Conservation (phyloP, 2,888 invertebrate genomes). For the Stramonita haemastoma region DNA sequence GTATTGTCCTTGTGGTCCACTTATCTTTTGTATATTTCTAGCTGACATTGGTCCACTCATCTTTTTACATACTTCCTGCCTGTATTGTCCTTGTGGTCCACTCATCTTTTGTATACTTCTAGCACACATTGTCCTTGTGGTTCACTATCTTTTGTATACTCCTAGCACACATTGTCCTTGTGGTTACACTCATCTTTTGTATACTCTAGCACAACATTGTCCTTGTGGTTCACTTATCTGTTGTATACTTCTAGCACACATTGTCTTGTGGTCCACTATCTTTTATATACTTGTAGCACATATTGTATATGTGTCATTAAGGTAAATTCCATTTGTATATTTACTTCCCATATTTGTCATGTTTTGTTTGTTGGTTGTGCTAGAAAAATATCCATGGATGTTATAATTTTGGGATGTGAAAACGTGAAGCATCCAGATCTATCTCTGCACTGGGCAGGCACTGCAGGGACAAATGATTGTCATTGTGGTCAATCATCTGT, state of each 20-base stretch:
- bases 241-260: not conserved
- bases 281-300: not conserved
- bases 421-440: too few species aligned
- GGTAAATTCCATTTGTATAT: too few species aligned
- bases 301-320: too few species aligned
- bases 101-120: not conserved
- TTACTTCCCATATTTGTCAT: too few species aligned
- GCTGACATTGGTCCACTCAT: not conserved
- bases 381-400: too few species aligned
- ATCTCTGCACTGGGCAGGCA: too few species aligned
- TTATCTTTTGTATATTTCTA: not conserved
- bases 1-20: not conserved
- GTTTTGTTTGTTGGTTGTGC: too few species aligned
- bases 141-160: not conserved
- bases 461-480: not conserved
- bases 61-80: not conserved
- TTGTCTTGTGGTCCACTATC: not conserved
- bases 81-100: not conserved
- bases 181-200: not conserved
- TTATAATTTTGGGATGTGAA: too few species aligned
- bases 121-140: not conserved
- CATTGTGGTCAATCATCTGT: not conserved
- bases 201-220: not conserved
- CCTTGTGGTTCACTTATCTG: not conserved
- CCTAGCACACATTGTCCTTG: not conserved